Evolutionary conservation across 2,797 vertebrate genomes (phyloP).

Genomic region (Furcifer pardalis): DNA sequence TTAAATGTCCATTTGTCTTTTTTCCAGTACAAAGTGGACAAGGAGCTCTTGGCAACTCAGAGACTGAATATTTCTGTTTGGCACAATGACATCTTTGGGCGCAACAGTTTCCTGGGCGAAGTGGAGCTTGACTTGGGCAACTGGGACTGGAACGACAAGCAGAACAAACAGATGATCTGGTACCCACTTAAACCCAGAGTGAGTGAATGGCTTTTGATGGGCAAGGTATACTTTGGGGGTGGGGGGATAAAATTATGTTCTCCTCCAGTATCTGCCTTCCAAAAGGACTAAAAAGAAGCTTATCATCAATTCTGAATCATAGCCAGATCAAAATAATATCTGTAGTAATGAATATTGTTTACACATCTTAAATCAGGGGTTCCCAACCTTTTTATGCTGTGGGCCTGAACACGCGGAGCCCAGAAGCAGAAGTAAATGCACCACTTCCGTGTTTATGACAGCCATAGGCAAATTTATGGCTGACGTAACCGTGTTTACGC

Average conservation of each 20-base stretch:
- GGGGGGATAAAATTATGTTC: not conserved
- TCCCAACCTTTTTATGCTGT: too few relatives aligned
- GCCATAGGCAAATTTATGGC: too few relatives aligned
- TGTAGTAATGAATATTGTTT: not conserved
- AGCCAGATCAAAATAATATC: not conserved
- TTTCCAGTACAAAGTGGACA: constrained; percentile 86
- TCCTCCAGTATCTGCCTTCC: not conserved
- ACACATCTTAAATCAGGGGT: too few relatives aligned
- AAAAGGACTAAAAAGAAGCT: not conserved
- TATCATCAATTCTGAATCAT: not conserved
- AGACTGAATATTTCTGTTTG: constrained; percentile 90
- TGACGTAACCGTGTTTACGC: too few relatives aligned
- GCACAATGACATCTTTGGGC: constrained; percentile 91
- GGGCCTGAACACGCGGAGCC: too few relatives aligned
- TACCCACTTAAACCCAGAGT: constrained; percentile 87
- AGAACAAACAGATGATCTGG: constrained; percentile 86
- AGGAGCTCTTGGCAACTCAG: constrained; percentile 80
- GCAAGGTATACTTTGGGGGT: not conserved
- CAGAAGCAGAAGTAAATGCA: too few relatives aligned
- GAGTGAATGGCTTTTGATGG: constrained; percentile 36
- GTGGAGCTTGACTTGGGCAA: constrained; percentile 86
- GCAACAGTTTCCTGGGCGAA: constrained; percentile 92
- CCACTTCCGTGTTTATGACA: too few relatives aligned
- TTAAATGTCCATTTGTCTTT: constrained; percentile 22
- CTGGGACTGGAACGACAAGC: constrained; percentile 88